These are phyloP conservation scores for Tubulanus polymorphus DNA, from an alignment of 2,888 invertebrate genomes.

Conservation along the genomic window DNA sequence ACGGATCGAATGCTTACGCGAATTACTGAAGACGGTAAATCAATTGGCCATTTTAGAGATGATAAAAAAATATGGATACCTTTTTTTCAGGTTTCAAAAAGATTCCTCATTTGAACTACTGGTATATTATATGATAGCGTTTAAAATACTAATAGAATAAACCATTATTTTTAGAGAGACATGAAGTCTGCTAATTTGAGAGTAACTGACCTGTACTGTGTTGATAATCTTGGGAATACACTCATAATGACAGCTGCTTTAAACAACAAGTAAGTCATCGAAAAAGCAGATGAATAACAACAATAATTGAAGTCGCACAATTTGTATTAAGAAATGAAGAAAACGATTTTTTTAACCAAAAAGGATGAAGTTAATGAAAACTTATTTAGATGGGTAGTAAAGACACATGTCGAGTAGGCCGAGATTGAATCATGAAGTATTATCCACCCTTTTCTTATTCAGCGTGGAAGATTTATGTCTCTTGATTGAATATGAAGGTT, in stretches of 20 bases:
- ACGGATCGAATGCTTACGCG: conserved; percentile 19
- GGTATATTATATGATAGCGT: too few species aligned
- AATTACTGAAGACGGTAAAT: conserved; percentile 20
- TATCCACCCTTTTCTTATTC: too few species aligned
- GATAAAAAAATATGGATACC: background rate
- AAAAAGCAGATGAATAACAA: too few species aligned
- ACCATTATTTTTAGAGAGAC: conserved; percentile 26
- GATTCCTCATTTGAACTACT: too few species aligned
- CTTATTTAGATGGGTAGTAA: too few species aligned
- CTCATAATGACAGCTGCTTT: conserved; percentile 38
- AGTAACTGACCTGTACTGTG: conserved; percentile 31
- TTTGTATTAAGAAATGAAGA: too few species aligned
- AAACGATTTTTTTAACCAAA: too few species aligned
- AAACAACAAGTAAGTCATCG: conserved; percentile 25
- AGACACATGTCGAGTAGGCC: too few species aligned
- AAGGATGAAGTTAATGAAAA: too few species aligned
- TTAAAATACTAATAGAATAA: background rate
- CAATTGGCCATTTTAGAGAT: background rate
- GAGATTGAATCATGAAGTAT: too few species aligned
- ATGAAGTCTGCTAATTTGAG: conserved; percentile 25
- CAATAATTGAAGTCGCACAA: too few species aligned
- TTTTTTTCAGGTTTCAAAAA: background rate
- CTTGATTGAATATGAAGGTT: conserved; percentile 14
- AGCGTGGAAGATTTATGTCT: conserved; percentile 17
- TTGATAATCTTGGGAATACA: conserved; percentile 32